Conservation (phyloP, 2,888 invertebrate species). For the Schrankia costaestrigalis region DNA sequence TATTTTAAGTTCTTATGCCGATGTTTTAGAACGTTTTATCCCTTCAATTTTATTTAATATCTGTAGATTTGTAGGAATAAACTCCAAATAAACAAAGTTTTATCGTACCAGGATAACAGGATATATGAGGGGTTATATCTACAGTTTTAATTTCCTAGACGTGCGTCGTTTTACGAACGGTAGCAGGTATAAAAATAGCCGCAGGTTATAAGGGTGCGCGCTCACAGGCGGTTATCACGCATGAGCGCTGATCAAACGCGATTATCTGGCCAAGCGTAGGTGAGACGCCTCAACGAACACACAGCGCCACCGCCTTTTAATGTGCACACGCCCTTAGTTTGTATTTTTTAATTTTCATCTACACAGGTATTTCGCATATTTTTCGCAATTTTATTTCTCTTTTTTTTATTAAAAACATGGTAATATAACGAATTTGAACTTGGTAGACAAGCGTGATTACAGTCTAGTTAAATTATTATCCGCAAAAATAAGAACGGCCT, state of each 20-base stretch:
- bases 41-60: too few relatives aligned
- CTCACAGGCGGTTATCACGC: slow-evolving; percentile 42
- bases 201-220: slow-evolving; percentile 37
- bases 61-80: background rate
- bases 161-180: too few relatives aligned
- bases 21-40: too few relatives aligned
- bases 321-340: slow-evolving; percentile 25
- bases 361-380: too few relatives aligned
- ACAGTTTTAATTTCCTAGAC: slow-evolving; percentile 13
- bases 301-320: slow-evolving; percentile 25
- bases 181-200: slow-evolving; percentile 41
- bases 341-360: slow-evolving; percentile 7
- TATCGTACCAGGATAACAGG: background rate
- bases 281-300: slow-evolving; percentile 44
- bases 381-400: too few relatives aligned
- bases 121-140: background rate
- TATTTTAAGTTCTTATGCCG: too few relatives aligned
- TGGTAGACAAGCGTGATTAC: too few relatives aligned
- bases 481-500: too few relatives aligned
- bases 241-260: slow-evolving; percentile 66
- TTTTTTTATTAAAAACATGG: too few relatives aligned
- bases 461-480: too few relatives aligned
- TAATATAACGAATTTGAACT: too few relatives aligned
- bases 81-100: background rate
- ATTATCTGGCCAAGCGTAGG: slow-evolving; percentile 48